Conservation (phyloP, 2,888 invertebrate genomes). For the Carabus problematicus region DNA sequence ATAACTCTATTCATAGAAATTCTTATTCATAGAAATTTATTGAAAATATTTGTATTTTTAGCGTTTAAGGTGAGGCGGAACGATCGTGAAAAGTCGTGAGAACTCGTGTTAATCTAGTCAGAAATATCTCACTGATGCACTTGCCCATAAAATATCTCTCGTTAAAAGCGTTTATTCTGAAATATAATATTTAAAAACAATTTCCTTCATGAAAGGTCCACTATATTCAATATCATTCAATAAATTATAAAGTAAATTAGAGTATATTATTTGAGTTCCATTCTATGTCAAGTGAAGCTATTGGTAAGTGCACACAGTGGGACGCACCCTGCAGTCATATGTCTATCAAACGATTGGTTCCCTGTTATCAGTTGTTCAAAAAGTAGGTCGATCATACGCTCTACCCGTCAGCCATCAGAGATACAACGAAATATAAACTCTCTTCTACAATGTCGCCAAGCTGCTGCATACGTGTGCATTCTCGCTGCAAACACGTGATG, state of each 20-base stretch:
- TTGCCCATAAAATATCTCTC: background rate
- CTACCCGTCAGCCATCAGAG: conserved; percentile 11
- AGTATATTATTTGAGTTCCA: background rate
- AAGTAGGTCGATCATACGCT: conserved; percentile 38
- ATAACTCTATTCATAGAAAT: conserved; percentile 8
- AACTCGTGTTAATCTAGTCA: conserved; percentile 27
- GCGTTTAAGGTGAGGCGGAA: conserved; percentile 17
- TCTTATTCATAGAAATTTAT: conserved; percentile 14
- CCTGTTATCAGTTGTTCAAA: conserved; percentile 39
- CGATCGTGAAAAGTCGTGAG: conserved; percentile 17
- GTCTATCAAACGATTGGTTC: conserved; percentile 31
- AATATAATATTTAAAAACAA: background rate
- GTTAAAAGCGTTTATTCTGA: background rate
- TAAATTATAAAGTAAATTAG: background rate
- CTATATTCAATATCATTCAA: too few species aligned
- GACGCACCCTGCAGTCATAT: conserved; percentile 35
- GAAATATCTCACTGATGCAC: conserved; percentile 15
- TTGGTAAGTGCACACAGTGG: conserved; percentile 22
- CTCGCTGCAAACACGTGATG: too few species aligned
- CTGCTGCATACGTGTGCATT: too few species aligned
- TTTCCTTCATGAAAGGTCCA: background rate
- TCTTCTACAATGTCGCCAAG: background rate
- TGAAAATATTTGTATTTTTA: conserved; percentile 34
- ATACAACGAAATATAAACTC: conserved; percentile 22
- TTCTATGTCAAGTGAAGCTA: too few species aligned